Evolutionary conservation across 1,140 invertebrate genomes (phyloP), one percentile per base, ranked within the genome.

Genomic region (Melanaphis sacchari): DNA sequence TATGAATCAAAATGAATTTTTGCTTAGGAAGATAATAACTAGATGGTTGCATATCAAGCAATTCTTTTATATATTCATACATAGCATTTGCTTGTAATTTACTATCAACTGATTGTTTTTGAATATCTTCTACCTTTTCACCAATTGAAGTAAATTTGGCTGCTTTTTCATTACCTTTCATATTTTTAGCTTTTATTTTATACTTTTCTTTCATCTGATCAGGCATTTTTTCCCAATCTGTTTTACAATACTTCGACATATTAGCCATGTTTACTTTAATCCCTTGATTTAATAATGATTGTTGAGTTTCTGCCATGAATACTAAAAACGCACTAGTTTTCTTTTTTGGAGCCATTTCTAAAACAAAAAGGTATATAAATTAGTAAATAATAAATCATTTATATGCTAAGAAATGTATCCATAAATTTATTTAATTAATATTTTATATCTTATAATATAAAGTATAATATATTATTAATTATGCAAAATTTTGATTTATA

Each of bases 311-410:
- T 5, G 22, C 15, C 91, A 92, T 92, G 40, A 31, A 92, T 40
- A 92, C n/a, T 54, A 81, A 38, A 52, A 26, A 92, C 0, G 31
- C 91, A 84, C 84, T 0, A 1, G 1, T 0, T 84, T 84, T 92
- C 81, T 92, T 92, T 84, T 92, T 92, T 31, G 91, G 46, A 38
- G 91, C 66, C 91, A 92, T 92, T 41, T 41, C 88, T 90, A 90
- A 59, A 18, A 90, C 40, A 54, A 54, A 89, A 54, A 26, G 6
- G 18, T n/a, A n/a, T 5, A 18, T 76, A 76, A n/a, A 76, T 76
- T n/a, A 76, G 15, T 18, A 76, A 36, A 6, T 76, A 76, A 76
- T 76, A 11, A 76, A 76, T n/a, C 31, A 76, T n/a, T n/a, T 18
- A 6, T 15, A 76, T n/a, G n/a, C 11, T 15, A 11, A 66, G 9